Percentiles rank a stretch among this genome's conserved stretches.
These are phyloP conservation scores for Deilephila elpenor DNA, from an alignment of 2,888 invertebrate genomes.

Conservation along the genomic window DNA sequence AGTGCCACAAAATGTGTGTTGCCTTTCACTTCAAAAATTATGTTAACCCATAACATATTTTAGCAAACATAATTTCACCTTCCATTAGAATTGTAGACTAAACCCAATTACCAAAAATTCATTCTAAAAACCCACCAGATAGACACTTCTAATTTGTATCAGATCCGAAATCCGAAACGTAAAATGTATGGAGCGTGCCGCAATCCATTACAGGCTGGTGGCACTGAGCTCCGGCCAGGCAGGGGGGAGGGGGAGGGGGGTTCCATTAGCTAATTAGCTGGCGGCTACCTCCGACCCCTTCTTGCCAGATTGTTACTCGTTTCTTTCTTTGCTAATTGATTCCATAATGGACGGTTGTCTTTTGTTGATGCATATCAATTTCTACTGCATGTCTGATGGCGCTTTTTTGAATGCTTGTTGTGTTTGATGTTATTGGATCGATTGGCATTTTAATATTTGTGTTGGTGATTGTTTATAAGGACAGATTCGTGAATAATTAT, in stretches of 20 bases:
- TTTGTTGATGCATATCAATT: conserved; percentile 22
- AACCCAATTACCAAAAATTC: too few relatives aligned
- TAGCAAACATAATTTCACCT: too few relatives aligned
- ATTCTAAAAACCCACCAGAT: too few relatives aligned
- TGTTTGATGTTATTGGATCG: not conserved
- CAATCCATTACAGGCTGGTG: conserved; percentile 71
- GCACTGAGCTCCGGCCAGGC: conserved; percentile 39
- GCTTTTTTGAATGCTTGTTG: not conserved
- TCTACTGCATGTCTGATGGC: conserved; percentile 6
- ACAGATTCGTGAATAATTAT: not conserved
- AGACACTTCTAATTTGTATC: not conserved
- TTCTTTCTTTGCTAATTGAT: conserved; percentile 76
- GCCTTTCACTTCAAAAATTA: too few relatives aligned
- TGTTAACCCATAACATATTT: too few relatives aligned
- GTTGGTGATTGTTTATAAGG: not conserved
- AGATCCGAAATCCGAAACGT: conserved; percentile 67
- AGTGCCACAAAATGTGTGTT: too few relatives aligned
- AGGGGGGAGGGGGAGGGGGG: conserved; percentile 46
- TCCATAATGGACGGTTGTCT: conserved; percentile 37
- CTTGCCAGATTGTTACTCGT: conserved; percentile 76
- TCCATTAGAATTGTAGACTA: too few relatives aligned
- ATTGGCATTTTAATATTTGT: not conserved
- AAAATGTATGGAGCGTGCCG: conserved; percentile 69
- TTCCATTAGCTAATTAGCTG: conserved; percentile 82
- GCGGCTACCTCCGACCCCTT: conserved; percentile 68